A percentile compares a stretch with the other conserved stretches of the same genome.
These are phyloP conservation scores for Micromys minutus DNA, from an alignment of 2,113 vertebrate genomes.

Conservation along the genomic window DNA sequence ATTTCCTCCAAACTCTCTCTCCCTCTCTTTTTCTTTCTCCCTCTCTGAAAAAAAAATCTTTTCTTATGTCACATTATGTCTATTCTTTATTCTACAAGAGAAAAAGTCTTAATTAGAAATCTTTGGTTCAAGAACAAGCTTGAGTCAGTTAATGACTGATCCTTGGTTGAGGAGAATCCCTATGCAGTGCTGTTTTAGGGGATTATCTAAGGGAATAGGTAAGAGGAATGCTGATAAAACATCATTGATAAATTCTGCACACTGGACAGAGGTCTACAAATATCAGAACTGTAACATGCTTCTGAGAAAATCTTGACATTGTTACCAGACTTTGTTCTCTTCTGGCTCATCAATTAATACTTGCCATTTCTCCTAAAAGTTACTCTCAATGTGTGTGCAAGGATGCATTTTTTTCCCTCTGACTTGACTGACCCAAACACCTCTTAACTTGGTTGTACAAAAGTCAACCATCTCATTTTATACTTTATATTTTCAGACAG, in stretches of 20 bases:
- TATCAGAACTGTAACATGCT: too few species aligned
- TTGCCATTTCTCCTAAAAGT: background rate
- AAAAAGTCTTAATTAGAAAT: background rate
- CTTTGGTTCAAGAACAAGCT: background rate
- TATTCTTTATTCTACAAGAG: background rate
- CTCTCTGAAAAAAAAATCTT: too few species aligned
- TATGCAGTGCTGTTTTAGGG: background rate
- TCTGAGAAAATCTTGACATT: background rate
- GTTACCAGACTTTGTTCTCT: background rate
- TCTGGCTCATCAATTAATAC: too few species aligned
- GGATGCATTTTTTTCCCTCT: background rate
- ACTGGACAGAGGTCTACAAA: background rate
- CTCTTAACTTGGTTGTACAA: background rate
- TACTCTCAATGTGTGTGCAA: background rate
- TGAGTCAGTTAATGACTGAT: background rate
- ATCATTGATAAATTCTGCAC: background rate
- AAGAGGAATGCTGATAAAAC: background rate
- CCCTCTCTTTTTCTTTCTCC: background rate
- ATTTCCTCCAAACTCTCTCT: background rate
- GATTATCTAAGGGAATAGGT: background rate
- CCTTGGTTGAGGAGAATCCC: accelerated
- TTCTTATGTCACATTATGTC: background rate
- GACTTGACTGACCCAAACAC: background rate
- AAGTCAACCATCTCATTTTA: background rate
- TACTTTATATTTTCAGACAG: background rate